Evolutionary conservation across 30 jellyfish, hydroid and myxozoan genomes (phyloP).

Genomic region (Sanderia malayensis): DNA sequence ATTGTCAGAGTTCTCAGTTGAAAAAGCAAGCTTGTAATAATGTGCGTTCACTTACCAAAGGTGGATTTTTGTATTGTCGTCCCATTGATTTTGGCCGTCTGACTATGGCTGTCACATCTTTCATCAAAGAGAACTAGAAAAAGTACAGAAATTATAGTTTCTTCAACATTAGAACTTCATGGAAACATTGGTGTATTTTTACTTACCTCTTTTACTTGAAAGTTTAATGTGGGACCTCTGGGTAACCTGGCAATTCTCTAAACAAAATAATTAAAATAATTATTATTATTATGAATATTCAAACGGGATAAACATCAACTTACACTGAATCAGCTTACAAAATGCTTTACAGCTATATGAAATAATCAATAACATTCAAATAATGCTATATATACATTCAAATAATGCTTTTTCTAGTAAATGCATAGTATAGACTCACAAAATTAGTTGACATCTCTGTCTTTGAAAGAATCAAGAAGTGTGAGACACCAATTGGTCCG

Average conservation of each 20-base stretch:
- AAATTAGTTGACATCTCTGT: slow-evolving; percentile 81
- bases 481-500: slow-evolving; percentile 95
- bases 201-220: slow-evolving; percentile 86
- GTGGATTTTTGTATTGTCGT: slow-evolving; percentile 76
- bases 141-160: too few species aligned
- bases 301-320: too few species aligned
- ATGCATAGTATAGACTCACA: slow-evolving; percentile 59
- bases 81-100: slow-evolving; percentile 88
- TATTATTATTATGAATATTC: too few species aligned
- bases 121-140: slow-evolving; percentile 81
- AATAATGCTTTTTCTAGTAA: too few species aligned
- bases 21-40: too few species aligned
- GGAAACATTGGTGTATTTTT: too few species aligned
- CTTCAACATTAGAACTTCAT: too few species aligned
- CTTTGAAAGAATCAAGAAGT: slow-evolving; percentile 73
- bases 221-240: slow-evolving; percentile 94
- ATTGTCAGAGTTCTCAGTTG: too few species aligned
- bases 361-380: too few species aligned
- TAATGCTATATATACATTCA: too few species aligned
- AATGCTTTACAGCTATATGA: too few species aligned
- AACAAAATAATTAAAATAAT: background rate
- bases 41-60: slow-evolving; percentile 78
- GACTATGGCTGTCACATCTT: slow-evolving; percentile 71
- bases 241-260: slow-evolving; percentile 84
- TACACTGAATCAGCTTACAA: too few species aligned